Percentiles rank a stretch among this genome's conserved stretches.
These are phyloP conservation scores for Portunus trituberculatus DNA, from an alignment of 1,140 invertebrate species.

Conservation along the genomic window DNA sequence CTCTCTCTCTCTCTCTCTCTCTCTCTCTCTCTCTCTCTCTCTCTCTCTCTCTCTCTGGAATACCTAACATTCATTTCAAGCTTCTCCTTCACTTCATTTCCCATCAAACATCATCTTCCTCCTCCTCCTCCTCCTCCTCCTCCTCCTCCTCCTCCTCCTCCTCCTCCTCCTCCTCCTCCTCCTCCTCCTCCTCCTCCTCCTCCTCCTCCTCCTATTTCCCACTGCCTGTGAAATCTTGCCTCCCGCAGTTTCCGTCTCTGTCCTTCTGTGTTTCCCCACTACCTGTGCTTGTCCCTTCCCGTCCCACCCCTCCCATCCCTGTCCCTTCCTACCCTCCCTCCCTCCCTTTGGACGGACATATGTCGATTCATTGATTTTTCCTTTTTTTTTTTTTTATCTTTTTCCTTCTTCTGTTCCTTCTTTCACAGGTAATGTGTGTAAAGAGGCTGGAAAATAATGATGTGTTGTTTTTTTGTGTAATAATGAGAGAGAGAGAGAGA, in stretches of 20 bases:
- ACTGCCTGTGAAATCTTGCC: not conserved
- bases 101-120: no score
- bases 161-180: no score
- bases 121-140: no score
- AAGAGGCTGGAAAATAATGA: not conserved
- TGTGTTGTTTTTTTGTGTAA: no score
- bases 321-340: not conserved
- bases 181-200: no score
- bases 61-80: no score
- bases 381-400: not conserved
- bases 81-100: no score
- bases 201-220: no score
- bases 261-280: not conserved
- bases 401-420: not conserved
- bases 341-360: not conserved
- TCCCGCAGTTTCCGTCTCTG: not conserved
- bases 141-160: no score
- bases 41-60: no score
- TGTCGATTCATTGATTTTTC: slow-evolving; percentile 11
- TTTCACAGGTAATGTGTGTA: not conserved
- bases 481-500: not conserved
- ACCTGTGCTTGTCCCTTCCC: not conserved
- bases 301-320: not conserved
- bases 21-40: no score
- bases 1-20: no score